Conservation (phyloP, 2,113 vertebrate genomes). For the Crotalus helleri region DNA sequence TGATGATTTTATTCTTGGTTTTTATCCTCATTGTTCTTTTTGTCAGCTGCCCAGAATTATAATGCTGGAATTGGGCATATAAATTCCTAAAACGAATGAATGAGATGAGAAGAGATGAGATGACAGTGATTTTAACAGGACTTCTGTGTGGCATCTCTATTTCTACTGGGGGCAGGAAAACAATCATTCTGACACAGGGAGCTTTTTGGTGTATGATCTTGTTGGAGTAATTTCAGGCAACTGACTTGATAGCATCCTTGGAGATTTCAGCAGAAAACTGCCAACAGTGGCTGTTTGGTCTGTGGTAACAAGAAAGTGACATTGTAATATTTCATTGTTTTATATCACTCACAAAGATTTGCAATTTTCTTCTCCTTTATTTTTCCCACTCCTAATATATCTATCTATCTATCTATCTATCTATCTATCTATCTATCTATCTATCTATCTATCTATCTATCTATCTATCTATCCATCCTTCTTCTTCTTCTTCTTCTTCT, state of each 20-base stretch:
- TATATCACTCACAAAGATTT: conserved; percentile 4
- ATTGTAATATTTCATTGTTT: conserved; percentile 4
- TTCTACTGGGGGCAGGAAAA: not conserved
- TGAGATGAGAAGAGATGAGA: not conserved
- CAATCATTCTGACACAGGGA: not conserved
- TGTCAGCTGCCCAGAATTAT: not conserved
- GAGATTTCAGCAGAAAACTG: conserved; percentile 6
- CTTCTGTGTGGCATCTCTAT: not conserved
- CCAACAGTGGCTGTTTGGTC: not conserved
- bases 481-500: no score
- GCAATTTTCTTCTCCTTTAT: not conserved
- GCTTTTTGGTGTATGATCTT: not conserved
- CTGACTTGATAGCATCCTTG: conserved; percentile 22
- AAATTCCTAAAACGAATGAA: not conserved
- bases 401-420: no score
- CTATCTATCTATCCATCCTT: no score
- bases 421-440: no score
- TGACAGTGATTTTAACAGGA: not conserved
- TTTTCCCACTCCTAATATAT: not conserved
- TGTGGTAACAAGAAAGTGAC: not conserved
- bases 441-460: no score
- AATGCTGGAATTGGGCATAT: not conserved
- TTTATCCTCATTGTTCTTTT: not conserved
- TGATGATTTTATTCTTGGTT: not conserved
- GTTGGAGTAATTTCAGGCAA: conserved; percentile 9